Evolutionary conservation across 2,888 invertebrate genomes (phyloP).

Genomic region (Catocala nupta): DNA sequence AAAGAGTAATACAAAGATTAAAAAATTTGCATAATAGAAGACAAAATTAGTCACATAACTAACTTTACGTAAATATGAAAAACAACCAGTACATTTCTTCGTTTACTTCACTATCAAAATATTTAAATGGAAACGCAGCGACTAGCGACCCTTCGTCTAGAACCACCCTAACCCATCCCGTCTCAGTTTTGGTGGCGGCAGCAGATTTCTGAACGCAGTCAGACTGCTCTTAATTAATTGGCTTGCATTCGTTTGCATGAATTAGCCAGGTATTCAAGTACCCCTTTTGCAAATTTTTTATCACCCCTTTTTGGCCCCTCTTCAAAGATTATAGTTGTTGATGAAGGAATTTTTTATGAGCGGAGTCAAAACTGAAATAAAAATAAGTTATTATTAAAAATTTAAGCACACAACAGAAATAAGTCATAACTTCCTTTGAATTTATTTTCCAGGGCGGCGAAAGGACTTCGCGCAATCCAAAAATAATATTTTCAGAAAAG

Average conservation of each 20-base stretch:
- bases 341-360: slow-evolving; percentile 43
- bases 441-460: too few species aligned
- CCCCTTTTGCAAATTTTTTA: slow-evolving; percentile 56
- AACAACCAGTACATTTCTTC: too few species aligned
- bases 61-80: too few species aligned
- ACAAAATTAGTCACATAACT: too few species aligned
- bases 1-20: too few species aligned
- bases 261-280: slow-evolving; percentile 79
- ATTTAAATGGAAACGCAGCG: slow-evolving; percentile 25
- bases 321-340: slow-evolving; percentile 44
- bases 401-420: too few species aligned
- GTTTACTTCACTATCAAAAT: too few species aligned
- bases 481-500: too few species aligned
- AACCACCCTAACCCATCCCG: slow-evolving; percentile 34
- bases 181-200: slow-evolving; percentile 68
- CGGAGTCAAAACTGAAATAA: neutral
- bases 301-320: slow-evolving; percentile 44
- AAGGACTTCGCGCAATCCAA: too few species aligned
- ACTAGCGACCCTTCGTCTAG: slow-evolving; percentile 39
- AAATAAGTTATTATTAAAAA: slow-evolving; percentile 5
- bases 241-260: slow-evolving; percentile 86
- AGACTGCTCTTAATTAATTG: slow-evolving; percentile 83
- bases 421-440: too few species aligned
- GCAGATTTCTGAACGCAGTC: slow-evolving; percentile 77
- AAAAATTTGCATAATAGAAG: too few species aligned